Evolutionary conservation across 2,888 invertebrate species (phyloP).

Genomic region (Heteromurus nitidus): DNA sequence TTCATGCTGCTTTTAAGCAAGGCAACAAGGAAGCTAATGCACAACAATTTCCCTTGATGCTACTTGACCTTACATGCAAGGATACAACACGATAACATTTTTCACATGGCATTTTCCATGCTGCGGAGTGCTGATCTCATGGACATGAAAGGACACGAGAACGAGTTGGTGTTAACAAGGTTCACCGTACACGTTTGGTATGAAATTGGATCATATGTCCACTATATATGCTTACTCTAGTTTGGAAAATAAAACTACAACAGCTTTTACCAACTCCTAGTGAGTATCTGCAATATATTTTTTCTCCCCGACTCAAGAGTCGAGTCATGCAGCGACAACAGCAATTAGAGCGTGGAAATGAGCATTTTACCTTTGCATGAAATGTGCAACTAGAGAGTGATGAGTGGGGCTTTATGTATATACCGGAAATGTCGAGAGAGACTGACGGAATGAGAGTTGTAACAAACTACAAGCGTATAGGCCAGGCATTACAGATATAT

Average conservation of each 20-base stretch:
- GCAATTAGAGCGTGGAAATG: constrained; percentile 20
- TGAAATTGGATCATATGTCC: not conserved
- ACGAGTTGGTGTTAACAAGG: not conserved
- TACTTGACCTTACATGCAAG: not conserved
- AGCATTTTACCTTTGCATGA: not conserved
- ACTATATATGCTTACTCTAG: not conserved
- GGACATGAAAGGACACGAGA: not conserved
- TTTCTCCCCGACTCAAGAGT: not conserved
- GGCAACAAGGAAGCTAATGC: not conserved
- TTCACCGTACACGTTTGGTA: not conserved
- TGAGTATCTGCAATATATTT: too few relatives aligned
- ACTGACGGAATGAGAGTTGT: too few relatives aligned
- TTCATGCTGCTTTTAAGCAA: too few relatives aligned
- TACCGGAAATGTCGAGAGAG: not conserved
- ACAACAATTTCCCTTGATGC: constrained; percentile 1
- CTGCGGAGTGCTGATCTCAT: not conserved
- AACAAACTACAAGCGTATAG: too few relatives aligned
- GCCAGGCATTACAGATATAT: too few relatives aligned
- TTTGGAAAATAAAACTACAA: too few relatives aligned
- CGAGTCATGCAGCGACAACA: not conserved
- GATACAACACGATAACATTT: not conserved
- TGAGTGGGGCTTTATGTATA: too few relatives aligned
- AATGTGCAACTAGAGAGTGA: too few relatives aligned
- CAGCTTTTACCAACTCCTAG: too few relatives aligned
- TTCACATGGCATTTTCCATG: constrained; percentile 5